Evolutionary conservation across 2,797 vertebrate genomes (phyloP).

Genomic region (Ceyx erithaca): DNA sequence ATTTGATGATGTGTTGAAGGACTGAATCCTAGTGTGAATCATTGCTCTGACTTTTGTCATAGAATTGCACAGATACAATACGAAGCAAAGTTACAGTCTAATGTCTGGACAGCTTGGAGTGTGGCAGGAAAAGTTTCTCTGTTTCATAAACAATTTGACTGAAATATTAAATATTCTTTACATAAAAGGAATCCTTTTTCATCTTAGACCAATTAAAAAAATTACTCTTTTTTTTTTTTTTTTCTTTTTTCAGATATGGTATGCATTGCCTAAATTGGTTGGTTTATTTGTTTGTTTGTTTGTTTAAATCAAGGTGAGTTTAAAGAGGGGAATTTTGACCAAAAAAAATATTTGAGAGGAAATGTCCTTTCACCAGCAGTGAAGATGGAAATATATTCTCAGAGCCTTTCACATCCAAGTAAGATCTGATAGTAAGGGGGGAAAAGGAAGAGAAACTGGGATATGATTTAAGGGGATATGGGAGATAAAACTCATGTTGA

Average conservation of each 20-base stretch:
- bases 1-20: not conserved
- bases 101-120: not conserved
- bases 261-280: not conserved
- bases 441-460: not conserved
- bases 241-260: too few species aligned
- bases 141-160: not conserved
- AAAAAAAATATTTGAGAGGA: not conserved
- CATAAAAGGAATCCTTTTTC: not conserved
- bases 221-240: not conserved
- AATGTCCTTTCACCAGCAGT: not conserved
- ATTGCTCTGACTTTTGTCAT: not conserved
- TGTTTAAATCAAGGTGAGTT: not conserved
- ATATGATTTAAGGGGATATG: not conserved
- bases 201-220: not conserved
- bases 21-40: not conserved
- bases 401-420: not conserved
- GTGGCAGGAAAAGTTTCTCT: not conserved
- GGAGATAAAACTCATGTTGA: not conserved
- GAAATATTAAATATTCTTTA: not conserved
- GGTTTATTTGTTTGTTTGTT: too few species aligned
- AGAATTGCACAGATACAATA: not conserved
- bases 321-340: not conserved
- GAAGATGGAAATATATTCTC: not conserved
- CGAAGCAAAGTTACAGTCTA: not conserved
- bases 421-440: not conserved